phyloP scores from a whole-genome alignment of 2,797 vertebrate species.

The Poecilia velifera region DNA sequence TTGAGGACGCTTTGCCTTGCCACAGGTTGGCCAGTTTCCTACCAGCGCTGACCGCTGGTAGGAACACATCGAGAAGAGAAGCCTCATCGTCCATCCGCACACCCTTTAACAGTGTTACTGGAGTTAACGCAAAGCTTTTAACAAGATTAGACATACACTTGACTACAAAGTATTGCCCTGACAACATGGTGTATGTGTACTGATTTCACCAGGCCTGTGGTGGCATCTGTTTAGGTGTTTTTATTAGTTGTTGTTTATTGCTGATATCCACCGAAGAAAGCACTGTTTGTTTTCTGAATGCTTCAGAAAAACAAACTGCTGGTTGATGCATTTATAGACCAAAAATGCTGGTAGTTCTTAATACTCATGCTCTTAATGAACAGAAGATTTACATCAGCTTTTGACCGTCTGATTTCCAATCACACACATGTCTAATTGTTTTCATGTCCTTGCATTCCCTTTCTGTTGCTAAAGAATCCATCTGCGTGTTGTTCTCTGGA shows the following conservation, averaged over 20 bases:
- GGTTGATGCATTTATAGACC: not conserved
- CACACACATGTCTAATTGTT: not conserved
- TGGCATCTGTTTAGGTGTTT: slow-evolving; percentile 34
- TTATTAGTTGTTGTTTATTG: slow-evolving; percentile 18
- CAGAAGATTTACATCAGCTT: not conserved
- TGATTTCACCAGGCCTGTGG: slow-evolving; percentile 42
- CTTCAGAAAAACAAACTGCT: not conserved
- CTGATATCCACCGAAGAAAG: slow-evolving; percentile 22
- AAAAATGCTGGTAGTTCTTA: not conserved
- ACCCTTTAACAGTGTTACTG: slow-evolving; percentile 51
- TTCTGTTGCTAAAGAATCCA: no score
- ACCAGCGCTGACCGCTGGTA: slow-evolving; percentile 55
- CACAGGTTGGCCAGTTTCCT: slow-evolving; percentile 70
- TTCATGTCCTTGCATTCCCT: no score
- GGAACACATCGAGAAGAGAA: slow-evolving; percentile 41
- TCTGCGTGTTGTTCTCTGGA: no score
- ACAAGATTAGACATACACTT: slow-evolving; percentile 35
- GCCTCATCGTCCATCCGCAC: slow-evolving; percentile 40
- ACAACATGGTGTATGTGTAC: slow-evolving; percentile 36
- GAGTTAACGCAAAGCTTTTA: slow-evolving; percentile 44
- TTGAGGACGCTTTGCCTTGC: slow-evolving; percentile 76
- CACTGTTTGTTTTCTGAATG: not conserved
- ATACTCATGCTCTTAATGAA: not conserved
- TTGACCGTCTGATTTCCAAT: not conserved
- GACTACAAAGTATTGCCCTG: slow-evolving; percentile 37